Percentiles rank a stretch among this genome's conserved stretches.
Conservation (phyloP, 1,140 invertebrate genomes). For the Pygmarrhopalites habei region DNA sequence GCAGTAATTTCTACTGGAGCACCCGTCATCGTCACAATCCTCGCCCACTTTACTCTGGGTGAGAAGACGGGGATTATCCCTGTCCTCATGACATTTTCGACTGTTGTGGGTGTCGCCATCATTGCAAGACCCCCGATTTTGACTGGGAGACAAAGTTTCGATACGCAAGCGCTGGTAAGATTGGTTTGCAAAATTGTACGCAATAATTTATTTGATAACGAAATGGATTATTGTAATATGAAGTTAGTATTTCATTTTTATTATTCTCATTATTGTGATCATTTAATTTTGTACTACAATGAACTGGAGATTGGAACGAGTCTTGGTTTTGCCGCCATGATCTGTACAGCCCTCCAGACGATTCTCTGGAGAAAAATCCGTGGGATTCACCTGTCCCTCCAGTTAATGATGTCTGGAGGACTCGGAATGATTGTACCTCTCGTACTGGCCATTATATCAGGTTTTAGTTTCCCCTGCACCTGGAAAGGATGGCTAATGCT, state of each 20-base stretch:
- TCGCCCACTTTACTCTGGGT: conserved; percentile 34
- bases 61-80: conserved; percentile 31
- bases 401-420: background rate
- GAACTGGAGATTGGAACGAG: background rate
- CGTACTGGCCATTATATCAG: background rate
- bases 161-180: conserved; percentile 13
- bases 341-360: background rate
- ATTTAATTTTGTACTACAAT: background rate
- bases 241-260: background rate
- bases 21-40: conserved; percentile 32
- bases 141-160: conserved; percentile 13
- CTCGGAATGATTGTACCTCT: background rate
- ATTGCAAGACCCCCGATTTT: conserved; percentile 23
- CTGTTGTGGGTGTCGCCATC: conserved; percentile 23
- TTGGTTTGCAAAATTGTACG: no score
- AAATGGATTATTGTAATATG: background rate
- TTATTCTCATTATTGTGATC: background rate
- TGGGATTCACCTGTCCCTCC: background rate
- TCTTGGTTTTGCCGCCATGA: background rate
- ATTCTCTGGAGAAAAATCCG: background rate
- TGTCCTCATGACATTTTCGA: conserved; percentile 17
- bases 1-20: conserved; percentile 24
- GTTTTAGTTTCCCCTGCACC: background rate
- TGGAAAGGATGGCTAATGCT: no score
- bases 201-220: no score